Evolutionary conservation across 2,113 vertebrate genomes (phyloP), one percentile per base, ranked within the genome.

Genomic region (Caranx melampygus): DNA sequence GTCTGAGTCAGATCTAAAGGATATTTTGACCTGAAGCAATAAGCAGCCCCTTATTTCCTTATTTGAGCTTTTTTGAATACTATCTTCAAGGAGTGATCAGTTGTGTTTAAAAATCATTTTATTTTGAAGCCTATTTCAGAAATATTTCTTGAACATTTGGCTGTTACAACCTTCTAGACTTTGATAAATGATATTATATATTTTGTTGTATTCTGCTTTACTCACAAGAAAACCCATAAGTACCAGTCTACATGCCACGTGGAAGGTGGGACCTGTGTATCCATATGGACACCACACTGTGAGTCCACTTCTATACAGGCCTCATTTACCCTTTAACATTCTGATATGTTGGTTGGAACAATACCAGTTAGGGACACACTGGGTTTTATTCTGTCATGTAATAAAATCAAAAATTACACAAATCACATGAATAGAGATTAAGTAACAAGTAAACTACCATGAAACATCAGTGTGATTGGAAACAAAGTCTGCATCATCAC

Each of bases 261-360:
- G 44, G 72, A 60, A 54, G 26, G 51, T 42, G 20, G 31, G 45
- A n/a, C 59, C 40, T 42, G 51, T 64, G 58, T 57, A 34, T 18
- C 68, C 81, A 62, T 60, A 67, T 67, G 54, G 74, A 57, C 74
- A 60, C 20, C 52, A 54, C 59, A 75, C 49, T 33, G 49, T 40
- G 55, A 72, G 72, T 55, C 55, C 61, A 72, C 20, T 66, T 58
- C 14, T 12, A n/a, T 14, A 44, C 18, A 47, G 59, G 26, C 26
- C 31, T 54, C 81, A 61, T 77, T 78, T 54, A 66, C 61, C 45
- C 35, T 26, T 52, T 9, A 51, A 65, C 35, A 12, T 34, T 7
- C 35, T 9, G 7, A 40, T 9, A 40, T 40, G 40, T 40, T 40
- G 2, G 40, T 9, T 8, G 40, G 40, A 42, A 9, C 8, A 42